Conservation (phyloP, 2,888 invertebrate species). For the Caenorhabditis parvicauda region DNA sequence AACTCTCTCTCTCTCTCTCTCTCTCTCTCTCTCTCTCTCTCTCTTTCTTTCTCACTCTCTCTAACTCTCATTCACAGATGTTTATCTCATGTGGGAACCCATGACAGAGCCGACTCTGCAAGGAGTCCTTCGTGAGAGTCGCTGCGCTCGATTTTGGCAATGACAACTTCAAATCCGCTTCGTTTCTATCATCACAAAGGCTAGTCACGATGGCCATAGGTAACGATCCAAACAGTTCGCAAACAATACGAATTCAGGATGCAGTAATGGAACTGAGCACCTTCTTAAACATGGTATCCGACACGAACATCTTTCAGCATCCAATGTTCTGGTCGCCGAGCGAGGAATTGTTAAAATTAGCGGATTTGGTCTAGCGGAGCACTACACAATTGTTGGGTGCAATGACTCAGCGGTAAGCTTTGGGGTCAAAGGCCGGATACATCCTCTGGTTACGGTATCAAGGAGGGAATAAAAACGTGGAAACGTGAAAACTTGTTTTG, state of each 20-base stretch:
- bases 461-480: too few species aligned
- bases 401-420: slow-evolving; percentile 17
- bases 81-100: slow-evolving; percentile 30
- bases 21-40: too few species aligned
- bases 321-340: slow-evolving; percentile 30
- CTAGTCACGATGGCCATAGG: slow-evolving; percentile 26
- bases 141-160: slow-evolving; percentile 26
- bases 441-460: too few species aligned
- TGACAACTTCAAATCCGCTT: slow-evolving; percentile 28
- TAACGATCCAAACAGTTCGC: not conserved
- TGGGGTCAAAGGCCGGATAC: not conserved
- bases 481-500: too few species aligned
- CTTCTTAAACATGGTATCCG: slow-evolving; percentile 17
- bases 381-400: slow-evolving; percentile 16
- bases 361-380: slow-evolving; percentile 29
- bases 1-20: too few species aligned
- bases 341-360: slow-evolving; percentile 31
- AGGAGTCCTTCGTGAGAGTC: slow-evolving; percentile 29
- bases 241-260: slow-evolving; percentile 6
- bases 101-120: slow-evolving; percentile 25
- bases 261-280: slow-evolving; percentile 24
- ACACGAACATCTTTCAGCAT: slow-evolving; percentile 19
- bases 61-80: slow-evolving; percentile 24
- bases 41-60: not conserved
- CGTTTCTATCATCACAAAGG: slow-evolving; percentile 29